Evolutionary conservation across 2,113 vertebrate genomes (phyloP), one percentile per base, ranked within the genome.

Genomic region (Connochaetes taurinus): DNA sequence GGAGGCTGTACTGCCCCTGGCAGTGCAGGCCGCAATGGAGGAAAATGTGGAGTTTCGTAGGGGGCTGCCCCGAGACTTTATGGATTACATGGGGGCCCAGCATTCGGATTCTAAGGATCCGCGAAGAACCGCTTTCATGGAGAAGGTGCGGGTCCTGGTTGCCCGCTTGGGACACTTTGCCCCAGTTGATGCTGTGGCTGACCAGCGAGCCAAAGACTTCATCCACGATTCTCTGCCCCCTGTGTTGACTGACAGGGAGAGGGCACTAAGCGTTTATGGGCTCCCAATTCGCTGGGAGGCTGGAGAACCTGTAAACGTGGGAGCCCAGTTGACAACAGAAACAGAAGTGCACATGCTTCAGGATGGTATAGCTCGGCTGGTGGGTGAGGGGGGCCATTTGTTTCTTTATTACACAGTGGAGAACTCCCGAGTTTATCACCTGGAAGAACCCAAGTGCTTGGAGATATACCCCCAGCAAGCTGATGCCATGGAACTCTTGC

Each of bases 161-260:
- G 99, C 99, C 94, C 99, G 99, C 91, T 98, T 99, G 0, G 55
- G 98, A 8, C 98, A 98, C 40, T 99, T 99, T 11, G 99, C 99
- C 1, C 99, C 99, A 1, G 98, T 99, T 0, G 99, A 99, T 81
- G 99, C 99, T 53, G 99, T 99, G 0, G 99, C 99, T 71, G 99
- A 99, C 98, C 99, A 99, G 98, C 99, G 99, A 98, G 99, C 99
- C 91, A 99, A 99, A 98, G 99, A 97, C 0, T 99, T 99, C 98
- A 98, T 99, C 81, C 99, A 99, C 10, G 99, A 99, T 98, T 99
- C 99, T 90, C 99, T 99, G 10, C 99, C 99, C 16, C 99, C 99
- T 0, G 96, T 99, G 87, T 98, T 99, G 45, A 99, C 99, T 0
- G 98, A 98, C 52, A 99, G 99, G 55, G 99, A 99, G 97, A 98